phyloP scores from a whole-genome alignment of 2,888 invertebrate species.

The Chymomyza procnemis region DNA sequence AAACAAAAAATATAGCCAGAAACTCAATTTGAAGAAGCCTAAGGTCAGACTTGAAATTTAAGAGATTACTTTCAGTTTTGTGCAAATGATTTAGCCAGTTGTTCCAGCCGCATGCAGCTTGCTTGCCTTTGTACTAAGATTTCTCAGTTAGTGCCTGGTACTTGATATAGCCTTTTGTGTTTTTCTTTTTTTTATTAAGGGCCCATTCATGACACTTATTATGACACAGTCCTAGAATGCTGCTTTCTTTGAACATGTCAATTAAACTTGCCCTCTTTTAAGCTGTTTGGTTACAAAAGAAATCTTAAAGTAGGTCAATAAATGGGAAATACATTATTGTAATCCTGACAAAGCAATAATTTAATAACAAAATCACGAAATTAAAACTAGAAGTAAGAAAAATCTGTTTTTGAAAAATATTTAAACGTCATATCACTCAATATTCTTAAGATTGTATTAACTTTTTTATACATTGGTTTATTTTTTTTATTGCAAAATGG shows the following conservation, averaged over 20 bases:
- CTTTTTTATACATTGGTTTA: no score
- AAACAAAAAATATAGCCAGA: no score
- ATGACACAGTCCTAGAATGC: slow-evolving; percentile 25
- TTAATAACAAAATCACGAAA: no score
- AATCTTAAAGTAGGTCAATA: background rate
- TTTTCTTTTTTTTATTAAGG: slow-evolving; percentile 24
- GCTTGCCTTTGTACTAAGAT: slow-evolving; percentile 15
- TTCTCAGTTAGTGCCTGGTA: slow-evolving; percentile 10
- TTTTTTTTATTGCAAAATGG: no score
- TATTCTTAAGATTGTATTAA: no score
- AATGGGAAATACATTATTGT: background rate
- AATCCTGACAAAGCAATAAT: no score
- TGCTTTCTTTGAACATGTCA: background rate
- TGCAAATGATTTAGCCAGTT: background rate
- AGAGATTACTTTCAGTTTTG: no score
- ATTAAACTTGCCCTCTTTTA: slow-evolving; percentile 49
- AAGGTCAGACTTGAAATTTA: no score
- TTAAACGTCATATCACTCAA: no score
- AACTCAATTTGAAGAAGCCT: no score
- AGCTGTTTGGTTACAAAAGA: background rate
- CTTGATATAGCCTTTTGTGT: slow-evolving; percentile 19
- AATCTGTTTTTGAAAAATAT: no score
- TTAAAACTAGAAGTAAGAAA: no score
- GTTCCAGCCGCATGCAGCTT: slow-evolving; percentile 21
- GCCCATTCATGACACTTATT: slow-evolving; percentile 36